A percentile compares a stretch with the other conserved stretches of the same genome.
These are phyloP conservation scores for Bombus waltoni DNA, from an alignment of 1,140 invertebrate genomes.

Conservation along the genomic window DNA sequence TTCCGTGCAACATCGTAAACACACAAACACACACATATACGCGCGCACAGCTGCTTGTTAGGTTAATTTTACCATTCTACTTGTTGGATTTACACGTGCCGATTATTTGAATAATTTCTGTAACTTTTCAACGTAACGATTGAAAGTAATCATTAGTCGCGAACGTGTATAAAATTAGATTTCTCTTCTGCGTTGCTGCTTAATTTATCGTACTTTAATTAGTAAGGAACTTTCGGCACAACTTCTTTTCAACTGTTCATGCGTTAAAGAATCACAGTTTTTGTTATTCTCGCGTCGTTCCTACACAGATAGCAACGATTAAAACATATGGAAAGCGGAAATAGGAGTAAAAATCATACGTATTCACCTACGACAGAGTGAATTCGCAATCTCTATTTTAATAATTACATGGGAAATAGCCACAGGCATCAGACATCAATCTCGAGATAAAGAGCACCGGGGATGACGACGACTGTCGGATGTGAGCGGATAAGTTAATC, in stretches of 20 bases:
- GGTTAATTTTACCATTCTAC: slow-evolving; percentile 39
- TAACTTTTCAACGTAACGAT: not conserved
- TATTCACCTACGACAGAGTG: too few species aligned
- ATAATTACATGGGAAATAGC: not conserved
- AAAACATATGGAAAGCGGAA: too few species aligned
- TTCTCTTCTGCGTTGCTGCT: not conserved
- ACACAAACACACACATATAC: not conserved
- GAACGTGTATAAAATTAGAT: too few species aligned
- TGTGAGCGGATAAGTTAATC: slow-evolving; percentile 59
- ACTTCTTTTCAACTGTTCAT: too few species aligned
- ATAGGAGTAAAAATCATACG: too few species aligned
- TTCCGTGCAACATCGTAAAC: slow-evolving; percentile 30
- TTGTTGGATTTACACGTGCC: not conserved
- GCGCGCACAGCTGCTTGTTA: not conserved
- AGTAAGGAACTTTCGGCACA: too few species aligned
- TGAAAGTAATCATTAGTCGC: not conserved
- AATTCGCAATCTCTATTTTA: too few species aligned
- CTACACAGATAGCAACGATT: too few species aligned
- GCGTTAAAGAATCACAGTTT: not conserved
- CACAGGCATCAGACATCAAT: not conserved
- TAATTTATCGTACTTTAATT: too few species aligned
- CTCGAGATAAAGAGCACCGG: not conserved
- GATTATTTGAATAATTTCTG: slow-evolving; percentile 11
- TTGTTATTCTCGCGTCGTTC: not conserved
- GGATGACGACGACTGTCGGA: not conserved